Evolutionary conservation across 2,113 vertebrate genomes (phyloP), one percentile per base, ranked within the genome.

Genomic region (Cyphomyrus discorhynchus): DNA sequence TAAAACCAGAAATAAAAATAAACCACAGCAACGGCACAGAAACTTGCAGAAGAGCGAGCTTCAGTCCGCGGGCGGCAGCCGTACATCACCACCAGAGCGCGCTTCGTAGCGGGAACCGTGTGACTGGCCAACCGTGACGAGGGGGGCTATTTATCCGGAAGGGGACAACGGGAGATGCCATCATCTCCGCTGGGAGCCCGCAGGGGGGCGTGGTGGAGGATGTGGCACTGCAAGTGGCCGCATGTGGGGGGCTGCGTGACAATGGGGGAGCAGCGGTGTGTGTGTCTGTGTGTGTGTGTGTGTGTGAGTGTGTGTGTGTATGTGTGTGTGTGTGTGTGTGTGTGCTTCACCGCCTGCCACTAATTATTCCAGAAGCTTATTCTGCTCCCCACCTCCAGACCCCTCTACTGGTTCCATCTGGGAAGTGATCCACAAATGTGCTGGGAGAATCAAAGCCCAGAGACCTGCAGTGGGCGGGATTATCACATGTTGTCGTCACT

Each of bases 121-220:
- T 77, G 92, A 50, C 70, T 88, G 77, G 83, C 50, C 85, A 93
- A 85, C 87, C 87, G 66, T 92, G 91, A 92, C 89, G 91, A 91
- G 91, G 89, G 90, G 39, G 27, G 90, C 92, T 42, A 90, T 90
- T 93, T 91, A 88, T 90, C 89, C 19, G 86, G 84, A 88, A 88
- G 50, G 49, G 90, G 77, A 70, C n/a, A 70, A 11, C 10, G 74
- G 15, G 74, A 39, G 31, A 90, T 88, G 88, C 56, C 86, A 89
- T 91, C 90, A 90, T 42, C 74, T 83, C 52, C 42, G 88, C 90
- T 47, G 47, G 86, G 91, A 74, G 17, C 80, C 87, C 7, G 19
- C 4, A 45, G 74, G 13, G 49, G 17, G 17, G 77, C 77, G 82
- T 47, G 89, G 27, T 84, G 89, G 84, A 90, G 8, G 86, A 88